These are phyloP conservation scores for Melinopterus prodromus DNA, from an alignment of 2,888 invertebrate species.

Conservation along the genomic window DNA sequence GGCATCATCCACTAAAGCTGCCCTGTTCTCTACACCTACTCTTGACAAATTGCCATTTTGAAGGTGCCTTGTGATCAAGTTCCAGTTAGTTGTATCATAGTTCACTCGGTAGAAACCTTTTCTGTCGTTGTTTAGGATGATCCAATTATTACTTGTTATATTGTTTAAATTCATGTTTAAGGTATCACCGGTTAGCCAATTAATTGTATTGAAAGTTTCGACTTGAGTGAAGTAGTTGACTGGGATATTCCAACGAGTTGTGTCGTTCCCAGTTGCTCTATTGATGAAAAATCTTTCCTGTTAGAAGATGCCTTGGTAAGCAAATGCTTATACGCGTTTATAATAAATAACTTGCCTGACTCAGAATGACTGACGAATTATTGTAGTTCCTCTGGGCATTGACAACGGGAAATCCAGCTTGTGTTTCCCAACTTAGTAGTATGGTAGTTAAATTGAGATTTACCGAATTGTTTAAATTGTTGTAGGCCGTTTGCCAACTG, in stretches of 20 bases:
- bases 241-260: slow-evolving; percentile 29
- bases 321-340: too few relatives aligned
- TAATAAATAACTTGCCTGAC: neutral
- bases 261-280: slow-evolving; percentile 58
- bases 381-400: slow-evolving; percentile 33
- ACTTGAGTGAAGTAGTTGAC: slow-evolving; percentile 27
- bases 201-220: neutral
- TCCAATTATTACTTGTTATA: slow-evolving; percentile 6
- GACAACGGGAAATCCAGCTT: slow-evolving; percentile 40
- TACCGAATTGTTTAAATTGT: neutral
- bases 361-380: slow-evolving; percentile 24
- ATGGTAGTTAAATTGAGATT: slow-evolving; percentile 28
- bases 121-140: slow-evolving; percentile 21
- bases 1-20: slow-evolving; percentile 65
- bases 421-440: slow-evolving; percentile 31
- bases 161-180: neutral
- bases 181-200: slow-evolving; percentile 18
- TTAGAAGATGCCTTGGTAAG: too few relatives aligned
- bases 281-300: slow-evolving; percentile 27
- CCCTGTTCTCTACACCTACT: slow-evolving; percentile 59
- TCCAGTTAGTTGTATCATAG: slow-evolving; percentile 46
- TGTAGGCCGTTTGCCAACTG: slow-evolving; percentile 16
- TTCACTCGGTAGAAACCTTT: slow-evolving; percentile 49
- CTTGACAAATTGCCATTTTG: slow-evolving; percentile 44
- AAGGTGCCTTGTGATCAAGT: slow-evolving; percentile 40